Evolutionary conservation across 1,140 invertebrate species (phyloP).

Genomic region (Oryzaephilus surinamensis): DNA sequence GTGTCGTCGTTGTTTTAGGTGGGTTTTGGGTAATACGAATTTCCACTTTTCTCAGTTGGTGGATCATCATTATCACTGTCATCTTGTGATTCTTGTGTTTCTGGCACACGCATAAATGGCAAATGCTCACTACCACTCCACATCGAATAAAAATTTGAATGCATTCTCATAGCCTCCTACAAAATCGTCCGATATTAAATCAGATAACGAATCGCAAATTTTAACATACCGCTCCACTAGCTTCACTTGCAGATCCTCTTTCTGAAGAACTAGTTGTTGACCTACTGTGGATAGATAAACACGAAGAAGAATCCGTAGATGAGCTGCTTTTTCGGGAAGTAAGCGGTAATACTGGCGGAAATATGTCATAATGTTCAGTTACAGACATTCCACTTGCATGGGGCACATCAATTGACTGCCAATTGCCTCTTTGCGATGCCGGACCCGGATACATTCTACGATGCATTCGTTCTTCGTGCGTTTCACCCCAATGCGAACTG

Average conservation of each 20-base stretch:
- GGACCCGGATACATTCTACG: conserved; percentile 27
- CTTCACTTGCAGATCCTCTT: conserved; percentile 40
- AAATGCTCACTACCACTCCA: conserved; percentile 38
- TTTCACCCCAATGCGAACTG: conserved; percentile 26
- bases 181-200: conserved; percentile 12
- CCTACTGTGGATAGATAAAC: conserved; percentile 47
- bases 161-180: conserved; percentile 31
- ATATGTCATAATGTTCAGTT: conserved; percentile 32
- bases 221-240: conserved; percentile 38
- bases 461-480: conserved; percentile 32
- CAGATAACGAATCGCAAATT: conserved; percentile 2
- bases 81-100: conserved; percentile 36
- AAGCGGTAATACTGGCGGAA: conserved; percentile 28
- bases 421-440: conserved; percentile 29
- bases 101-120: conserved; percentile 36
- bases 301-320: conserved; percentile 48
- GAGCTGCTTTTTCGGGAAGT: conserved; percentile 52
- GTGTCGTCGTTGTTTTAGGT: too few relatives aligned
- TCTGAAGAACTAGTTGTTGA: conserved; percentile 40
- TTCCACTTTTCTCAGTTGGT: conserved; percentile 27
- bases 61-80: conserved; percentile 35
- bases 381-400: conserved; percentile 24
- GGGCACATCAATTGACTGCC: conserved; percentile 30
- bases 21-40: conserved; percentile 27
- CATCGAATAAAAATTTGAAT: conserved; percentile 36